Evolutionary conservation across 2,113 vertebrate genomes (phyloP).

Genomic region (Thinocorus orbignyianus): DNA sequence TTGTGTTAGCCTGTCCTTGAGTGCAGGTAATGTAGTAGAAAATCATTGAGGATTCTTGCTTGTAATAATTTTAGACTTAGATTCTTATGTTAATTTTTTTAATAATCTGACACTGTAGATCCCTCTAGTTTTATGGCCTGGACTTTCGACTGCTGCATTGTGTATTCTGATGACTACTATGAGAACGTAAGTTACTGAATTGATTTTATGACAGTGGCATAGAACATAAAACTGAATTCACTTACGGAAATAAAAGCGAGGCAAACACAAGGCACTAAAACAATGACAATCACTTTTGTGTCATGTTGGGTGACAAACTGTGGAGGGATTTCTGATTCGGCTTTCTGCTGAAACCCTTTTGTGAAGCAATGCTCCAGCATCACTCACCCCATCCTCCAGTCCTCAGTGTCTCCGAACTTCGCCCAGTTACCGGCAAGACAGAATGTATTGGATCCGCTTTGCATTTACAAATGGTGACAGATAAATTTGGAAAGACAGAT

Average conservation of each 20-base stretch:
- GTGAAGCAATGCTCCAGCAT: background rate
- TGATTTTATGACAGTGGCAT: background rate
- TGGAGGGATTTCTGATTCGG: background rate
- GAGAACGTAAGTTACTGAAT: background rate
- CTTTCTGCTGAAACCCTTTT: background rate
- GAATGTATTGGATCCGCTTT: background rate
- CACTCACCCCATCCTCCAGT: background rate
- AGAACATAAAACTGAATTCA: background rate
- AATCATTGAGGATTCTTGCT: background rate
- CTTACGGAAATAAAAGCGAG: background rate
- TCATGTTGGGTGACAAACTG: accelerated
- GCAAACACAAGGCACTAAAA: background rate
- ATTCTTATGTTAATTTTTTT: background rate
- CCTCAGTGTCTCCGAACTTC: background rate
- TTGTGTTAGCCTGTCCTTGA: background rate
- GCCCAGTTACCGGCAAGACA: background rate
- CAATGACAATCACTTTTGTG: background rate
- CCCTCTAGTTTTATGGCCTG: background rate
- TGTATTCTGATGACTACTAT: background rate
- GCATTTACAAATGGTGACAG: background rate
- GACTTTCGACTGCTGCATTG: background rate
- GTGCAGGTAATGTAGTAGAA: background rate
- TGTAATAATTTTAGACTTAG: background rate
- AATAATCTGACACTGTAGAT: background rate
- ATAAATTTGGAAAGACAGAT: slow-evolving; percentile 31